Evolutionary conservation across 2,797 vertebrate species (phyloP), one percentile per base, ranked within the genome.

Genomic region (Synaphobranchus kaupii): DNA sequence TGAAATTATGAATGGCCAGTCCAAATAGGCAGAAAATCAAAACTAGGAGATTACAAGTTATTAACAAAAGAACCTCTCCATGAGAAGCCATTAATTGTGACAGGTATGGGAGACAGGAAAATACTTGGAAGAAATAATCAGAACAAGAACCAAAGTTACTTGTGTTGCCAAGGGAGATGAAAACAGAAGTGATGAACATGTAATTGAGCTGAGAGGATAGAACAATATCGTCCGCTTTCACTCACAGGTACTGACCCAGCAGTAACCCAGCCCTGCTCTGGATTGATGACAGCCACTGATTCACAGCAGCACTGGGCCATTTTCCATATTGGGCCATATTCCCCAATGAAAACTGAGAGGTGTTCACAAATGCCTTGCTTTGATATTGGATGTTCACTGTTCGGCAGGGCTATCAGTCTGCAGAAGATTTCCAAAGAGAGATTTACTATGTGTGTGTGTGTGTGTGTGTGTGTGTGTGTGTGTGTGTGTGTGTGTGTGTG

Each of bases 371-470:
- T 5, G 28, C 52, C 52, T 17, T 34, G 34, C 68, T 63, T 83
- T 28, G 81, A 83, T 83, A 83, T 52, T n/a, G 81, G n/a, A 54
- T 20, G 81, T 28, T 84, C 60, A 84, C 56, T 63, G 56, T 39
- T 6, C 34, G 12, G 5, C 83, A 63, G 56, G n/a, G 54, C 83
- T 52, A 84, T 84, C 82, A 56, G 56, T 84, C 82, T 56, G 22
- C 17, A 34, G 22, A 17, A 83, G 82, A 56, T 83, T 83, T 83
- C n/a, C 52, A n/a, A 44, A 84, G 83, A 39, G 83, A 60, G 31
- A 84, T 25, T 39, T 84, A 47, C 83, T 58, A 48, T 88, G 15
- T 54, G 28, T 86, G n/a, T 82, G 78, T 78, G 39, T 39, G 39
- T 0, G 39, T 39, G 39, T 39, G 39, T 39, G 39, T 39, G 39